These are phyloP conservation scores for Neodontobutis hainanensis DNA, from an alignment of 2,113 vertebrate species.

Conservation along the genomic window DNA sequence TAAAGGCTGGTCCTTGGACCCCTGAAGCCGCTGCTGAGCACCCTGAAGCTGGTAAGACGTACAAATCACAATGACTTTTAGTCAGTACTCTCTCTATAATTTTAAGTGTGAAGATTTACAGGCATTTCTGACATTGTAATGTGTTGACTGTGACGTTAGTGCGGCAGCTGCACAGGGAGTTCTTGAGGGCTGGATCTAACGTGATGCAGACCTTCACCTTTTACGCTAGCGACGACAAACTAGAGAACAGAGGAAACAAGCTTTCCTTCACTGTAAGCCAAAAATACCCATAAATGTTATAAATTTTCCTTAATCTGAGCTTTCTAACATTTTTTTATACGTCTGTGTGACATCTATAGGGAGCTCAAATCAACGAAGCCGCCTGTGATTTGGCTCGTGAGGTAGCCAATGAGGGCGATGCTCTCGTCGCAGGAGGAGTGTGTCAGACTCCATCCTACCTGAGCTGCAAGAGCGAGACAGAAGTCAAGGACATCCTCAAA, in stretches of 20 bases:
- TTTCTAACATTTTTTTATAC: not conserved
- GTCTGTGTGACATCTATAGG: slow-evolving; percentile 69
- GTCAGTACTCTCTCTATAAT: not conserved
- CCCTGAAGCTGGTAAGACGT: slow-evolving; percentile 89
- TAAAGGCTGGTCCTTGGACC: slow-evolving; percentile 98
- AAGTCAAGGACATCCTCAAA: slow-evolving; percentile 89
- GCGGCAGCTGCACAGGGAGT: slow-evolving; percentile 95
- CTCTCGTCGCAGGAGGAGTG: slow-evolving; percentile 95
- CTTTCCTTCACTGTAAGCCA: slow-evolving; percentile 86
- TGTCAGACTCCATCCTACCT: slow-evolving; percentile 97
- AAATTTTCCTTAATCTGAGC: not conserved
- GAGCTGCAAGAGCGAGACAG: slow-evolving; percentile 91
- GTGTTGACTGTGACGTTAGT: slow-evolving; percentile 73
- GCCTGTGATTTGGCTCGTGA: slow-evolving; percentile 93
- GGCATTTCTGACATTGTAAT: not conserved
- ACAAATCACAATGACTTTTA: not conserved
- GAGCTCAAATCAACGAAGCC: slow-evolving; percentile 92
- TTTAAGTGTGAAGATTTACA: not conserved
- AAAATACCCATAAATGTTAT: not conserved
- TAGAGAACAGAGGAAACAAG: slow-evolving; percentile 95
- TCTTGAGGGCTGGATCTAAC: slow-evolving; percentile 91
- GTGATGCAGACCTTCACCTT: slow-evolving; percentile 98
- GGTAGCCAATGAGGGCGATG: slow-evolving; percentile 91
- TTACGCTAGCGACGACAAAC: slow-evolving; percentile 98
- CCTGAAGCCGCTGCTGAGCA: slow-evolving; percentile 91